phyloP scores from a whole-genome alignment of 2,797 vertebrate genomes.

The Intellagama lesueurii region DNA sequence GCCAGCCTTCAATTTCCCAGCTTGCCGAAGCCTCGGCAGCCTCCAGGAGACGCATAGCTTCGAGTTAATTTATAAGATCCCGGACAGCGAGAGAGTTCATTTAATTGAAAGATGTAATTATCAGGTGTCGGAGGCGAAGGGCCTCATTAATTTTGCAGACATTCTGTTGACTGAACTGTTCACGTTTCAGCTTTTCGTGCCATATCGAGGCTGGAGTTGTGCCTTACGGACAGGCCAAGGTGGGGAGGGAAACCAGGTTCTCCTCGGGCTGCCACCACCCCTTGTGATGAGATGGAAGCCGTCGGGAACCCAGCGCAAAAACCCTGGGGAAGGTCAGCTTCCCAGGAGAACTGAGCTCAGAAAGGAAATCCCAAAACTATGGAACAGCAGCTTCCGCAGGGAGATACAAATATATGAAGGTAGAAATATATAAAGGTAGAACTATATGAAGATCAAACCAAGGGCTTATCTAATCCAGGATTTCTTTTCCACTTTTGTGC shows the following conservation, averaged over 20 bases:
- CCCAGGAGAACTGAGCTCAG: rapidly evolving
- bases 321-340: neutral
- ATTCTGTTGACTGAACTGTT: conserved; percentile 78
- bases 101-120: conserved; percentile 85
- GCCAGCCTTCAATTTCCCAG: conserved; percentile 53
- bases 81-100: conserved; percentile 76
- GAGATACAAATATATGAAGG: too few species aligned
- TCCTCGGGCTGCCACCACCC: neutral
- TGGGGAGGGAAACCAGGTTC: conserved; percentile 15
- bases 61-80: conserved; percentile 78
- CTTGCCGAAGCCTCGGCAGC: conserved; percentile 57
- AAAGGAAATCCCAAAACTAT: neutral
- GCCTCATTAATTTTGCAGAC: conserved; percentile 81
- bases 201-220: conserved; percentile 51
- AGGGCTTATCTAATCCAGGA: too few species aligned
- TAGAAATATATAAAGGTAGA: too few species aligned
- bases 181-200: conserved; percentile 75
- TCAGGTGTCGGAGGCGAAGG: conserved; percentile 80
- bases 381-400: neutral
- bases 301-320: neutral
- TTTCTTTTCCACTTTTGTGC: too few species aligned
- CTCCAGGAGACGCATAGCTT: conserved; percentile 66
- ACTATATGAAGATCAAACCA: too few species aligned
- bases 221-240: conserved; percentile 24
- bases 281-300: neutral